These are phyloP conservation scores for Salvelinus namaycush DNA, from an alignment of 2,113 vertebrate species.

Conservation along the genomic window DNA sequence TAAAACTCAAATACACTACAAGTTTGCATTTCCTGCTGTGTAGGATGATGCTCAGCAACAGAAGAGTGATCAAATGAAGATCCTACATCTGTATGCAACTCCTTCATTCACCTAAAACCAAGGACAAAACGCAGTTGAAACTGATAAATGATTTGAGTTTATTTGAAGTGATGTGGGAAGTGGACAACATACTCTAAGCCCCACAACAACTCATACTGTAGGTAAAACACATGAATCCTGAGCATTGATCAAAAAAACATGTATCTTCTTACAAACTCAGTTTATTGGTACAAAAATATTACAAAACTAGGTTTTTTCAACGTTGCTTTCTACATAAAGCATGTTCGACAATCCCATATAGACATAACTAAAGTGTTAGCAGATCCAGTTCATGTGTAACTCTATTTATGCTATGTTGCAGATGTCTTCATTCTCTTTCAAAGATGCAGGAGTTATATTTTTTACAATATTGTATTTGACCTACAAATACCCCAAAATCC, in stretches of 20 bases:
- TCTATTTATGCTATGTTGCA: constrained; percentile 36
- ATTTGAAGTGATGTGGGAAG: no score
- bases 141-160: neutral
- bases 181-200: no score
- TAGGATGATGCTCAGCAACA: no score
- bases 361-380: constrained; percentile 17
- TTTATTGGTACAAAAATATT: constrained; percentile 74
- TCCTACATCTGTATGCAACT: neutral
- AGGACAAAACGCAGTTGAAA: constrained; percentile 30
- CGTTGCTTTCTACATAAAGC: constrained; percentile 10
- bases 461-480: constrained; percentile 25
- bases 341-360: constrained; percentile 10
- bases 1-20: no score
- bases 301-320: constrained; percentile 49
- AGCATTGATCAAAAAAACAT: constrained; percentile 16
- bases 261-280: constrained; percentile 35
- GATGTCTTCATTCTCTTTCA: constrained; percentile 3
- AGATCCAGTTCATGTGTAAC: constrained; percentile 18
- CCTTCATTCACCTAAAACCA: constrained; percentile 51
- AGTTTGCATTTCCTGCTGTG: no score
- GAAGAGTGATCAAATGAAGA: no score
- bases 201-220: neutral
- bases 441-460: constrained; percentile 21
- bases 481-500: constrained; percentile 15
- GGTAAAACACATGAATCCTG: neutral